These are phyloP conservation scores for Lepilemur ruficaudatus DNA, from an alignment of 2,797 vertebrate species.

Conservation along the genomic window DNA sequence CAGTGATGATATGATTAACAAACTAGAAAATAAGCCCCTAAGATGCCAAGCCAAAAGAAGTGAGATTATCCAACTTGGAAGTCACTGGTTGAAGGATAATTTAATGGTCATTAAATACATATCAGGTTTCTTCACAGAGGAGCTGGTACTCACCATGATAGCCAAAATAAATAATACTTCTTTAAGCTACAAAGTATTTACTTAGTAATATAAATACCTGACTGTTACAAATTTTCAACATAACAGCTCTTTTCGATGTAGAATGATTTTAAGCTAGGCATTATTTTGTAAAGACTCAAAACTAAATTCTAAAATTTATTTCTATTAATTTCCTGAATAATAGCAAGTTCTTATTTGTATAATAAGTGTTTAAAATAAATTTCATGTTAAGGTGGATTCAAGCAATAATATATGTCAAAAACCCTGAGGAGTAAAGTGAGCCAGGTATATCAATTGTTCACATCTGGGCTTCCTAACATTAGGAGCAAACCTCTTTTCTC, in stretches of 20 bases:
- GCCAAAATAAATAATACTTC: constrained; percentile 17
- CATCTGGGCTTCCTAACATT: background rate
- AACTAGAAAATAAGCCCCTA: background rate
- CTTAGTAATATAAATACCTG: background rate
- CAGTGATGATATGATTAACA: background rate
- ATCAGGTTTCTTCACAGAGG: background rate
- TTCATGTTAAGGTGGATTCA: background rate
- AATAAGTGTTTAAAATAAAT: background rate
- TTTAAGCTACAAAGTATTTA: constrained; percentile 1
- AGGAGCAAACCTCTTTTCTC: background rate
- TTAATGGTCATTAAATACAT: background rate
- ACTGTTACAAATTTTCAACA: background rate
- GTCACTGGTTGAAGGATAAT: background rate
- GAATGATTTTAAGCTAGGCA: constrained; percentile 2
- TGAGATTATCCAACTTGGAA: background rate
- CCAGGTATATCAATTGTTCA: background rate
- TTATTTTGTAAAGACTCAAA: constrained; percentile 14
- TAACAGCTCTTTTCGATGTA: background rate
- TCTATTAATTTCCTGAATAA: background rate
- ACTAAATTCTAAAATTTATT: constrained; percentile 8
- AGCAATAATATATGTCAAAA: background rate
- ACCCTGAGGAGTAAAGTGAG: background rate
- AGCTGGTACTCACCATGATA: background rate
- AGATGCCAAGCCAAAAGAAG: background rate
- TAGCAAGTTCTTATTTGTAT: background rate